These are phyloP conservation scores for Protobothrops flavoviridis DNA, from an alignment of 2,113 vertebrate species.

Conservation along the genomic window DNA sequence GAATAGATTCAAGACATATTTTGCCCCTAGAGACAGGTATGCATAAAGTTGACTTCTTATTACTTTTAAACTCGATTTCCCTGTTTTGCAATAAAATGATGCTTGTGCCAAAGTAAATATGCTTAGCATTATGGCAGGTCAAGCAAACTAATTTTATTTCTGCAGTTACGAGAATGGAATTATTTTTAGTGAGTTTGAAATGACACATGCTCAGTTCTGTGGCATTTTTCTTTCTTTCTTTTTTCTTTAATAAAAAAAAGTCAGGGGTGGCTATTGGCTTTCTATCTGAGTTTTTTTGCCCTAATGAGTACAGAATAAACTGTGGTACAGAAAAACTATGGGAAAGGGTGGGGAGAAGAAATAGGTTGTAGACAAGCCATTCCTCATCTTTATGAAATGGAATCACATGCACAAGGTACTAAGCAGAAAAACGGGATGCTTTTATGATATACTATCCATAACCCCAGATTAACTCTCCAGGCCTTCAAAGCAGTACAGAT, in stretches of 20 bases:
- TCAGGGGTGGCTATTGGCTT: not conserved
- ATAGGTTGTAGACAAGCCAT: not conserved
- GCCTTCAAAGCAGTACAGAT: not conserved
- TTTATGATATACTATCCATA: not conserved
- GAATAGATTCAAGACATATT: not conserved
- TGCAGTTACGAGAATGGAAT: not conserved
- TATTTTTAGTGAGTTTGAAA: not conserved
- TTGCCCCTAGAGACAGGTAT: not conserved
- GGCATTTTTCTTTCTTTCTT: not conserved
- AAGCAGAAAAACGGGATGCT: not conserved
- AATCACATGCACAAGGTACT: not conserved
- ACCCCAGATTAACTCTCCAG: not conserved
- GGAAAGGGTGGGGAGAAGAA: not conserved
- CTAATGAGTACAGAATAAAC: not conserved
- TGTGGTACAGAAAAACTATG: not conserved
- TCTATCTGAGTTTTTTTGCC: not conserved
- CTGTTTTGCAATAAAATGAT: not conserved
- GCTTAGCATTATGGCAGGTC: not conserved
- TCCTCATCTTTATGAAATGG: not conserved
- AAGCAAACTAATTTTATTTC: not conserved
- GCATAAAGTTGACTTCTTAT: not conserved
- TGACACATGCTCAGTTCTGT: not conserved
- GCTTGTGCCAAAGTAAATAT: not conserved
- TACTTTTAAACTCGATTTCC: not conserved
- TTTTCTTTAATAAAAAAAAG: not conserved